phyloP scores from a whole-genome alignment of 2,888 invertebrate genomes.

The Tanypteryx hageni region DNA sequence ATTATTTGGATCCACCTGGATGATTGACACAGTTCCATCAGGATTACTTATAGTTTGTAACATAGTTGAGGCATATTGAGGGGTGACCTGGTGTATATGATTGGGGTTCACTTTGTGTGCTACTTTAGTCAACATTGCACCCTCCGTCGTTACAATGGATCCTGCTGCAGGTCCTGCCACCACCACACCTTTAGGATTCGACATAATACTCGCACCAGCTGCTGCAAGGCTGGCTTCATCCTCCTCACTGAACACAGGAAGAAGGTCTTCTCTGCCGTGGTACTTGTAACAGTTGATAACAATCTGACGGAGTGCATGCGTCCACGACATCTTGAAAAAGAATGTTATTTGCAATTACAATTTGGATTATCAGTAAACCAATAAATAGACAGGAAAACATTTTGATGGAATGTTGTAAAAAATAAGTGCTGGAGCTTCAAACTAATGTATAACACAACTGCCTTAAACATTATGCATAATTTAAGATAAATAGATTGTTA shows the following conservation, averaged over 20 bases:
- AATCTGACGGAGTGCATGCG: slow-evolving; percentile 96
- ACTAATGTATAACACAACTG: too few relatives aligned
- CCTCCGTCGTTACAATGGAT: slow-evolving; percentile 49
- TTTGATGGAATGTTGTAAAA: too few relatives aligned
- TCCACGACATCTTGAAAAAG: slow-evolving; percentile 93
- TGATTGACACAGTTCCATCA: slow-evolving; percentile 96
- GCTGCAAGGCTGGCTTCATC: slow-evolving; percentile 86
- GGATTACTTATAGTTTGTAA: slow-evolving; percentile 97
- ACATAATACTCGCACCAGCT: slow-evolving; percentile 77
- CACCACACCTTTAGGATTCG: slow-evolving; percentile 69
- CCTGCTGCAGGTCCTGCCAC: slow-evolving; percentile 42
- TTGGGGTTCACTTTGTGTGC: slow-evolving; percentile 59
- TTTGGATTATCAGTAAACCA: too few relatives aligned
- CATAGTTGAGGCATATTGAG: slow-evolving; percentile 91
- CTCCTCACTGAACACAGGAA: slow-evolving; percentile 96
- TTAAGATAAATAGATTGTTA: too few relatives aligned
- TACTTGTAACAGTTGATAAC: slow-evolving; percentile 99
- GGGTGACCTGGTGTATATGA: slow-evolving; percentile 74
- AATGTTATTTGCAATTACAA: not conserved
- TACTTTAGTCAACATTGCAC: slow-evolving; percentile 59
- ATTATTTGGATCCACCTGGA: slow-evolving; percentile 95
- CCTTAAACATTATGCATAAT: too few relatives aligned
- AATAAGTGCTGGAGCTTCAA: too few relatives aligned
- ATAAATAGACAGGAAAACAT: too few relatives aligned
- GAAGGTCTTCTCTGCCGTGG: slow-evolving; percentile 95